Evolutionary conservation across 2,888 invertebrate species (phyloP), one percentile per base, ranked within the genome.

Genomic region (Oscheius sp.): DNA sequence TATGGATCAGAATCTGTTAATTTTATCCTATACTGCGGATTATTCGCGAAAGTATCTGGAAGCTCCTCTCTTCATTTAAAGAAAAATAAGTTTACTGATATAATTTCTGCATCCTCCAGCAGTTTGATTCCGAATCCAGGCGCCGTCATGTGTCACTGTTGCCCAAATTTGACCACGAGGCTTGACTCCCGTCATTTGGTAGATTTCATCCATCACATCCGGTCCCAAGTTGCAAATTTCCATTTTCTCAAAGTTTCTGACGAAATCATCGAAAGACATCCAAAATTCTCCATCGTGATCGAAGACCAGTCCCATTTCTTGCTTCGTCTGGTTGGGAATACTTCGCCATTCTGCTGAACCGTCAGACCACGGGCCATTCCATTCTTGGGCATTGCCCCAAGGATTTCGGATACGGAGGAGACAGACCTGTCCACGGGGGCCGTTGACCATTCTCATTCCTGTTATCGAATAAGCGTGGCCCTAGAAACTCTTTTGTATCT

Each of bases 21-120:
- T 0, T 93, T 93, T 66, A 98, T 92, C 0, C 93, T 92, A 89
- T 95, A 97, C 89, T 98, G 96, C 0, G 96, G 96, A 90, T 98
- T 98, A 88, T 93, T 93, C 92, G 94, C 94, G 91, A 97, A 98
- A 0, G 95, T 93, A 73, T 84, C 84, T 84, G 73, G 53, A 81
- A 56, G 59, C 9, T 35, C 3, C 35, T 35, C 5, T 35, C 3
- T n/a, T n/a, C 9, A 35, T 35, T 35, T 35, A 3, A 35, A 35
- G 9, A 35, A 35, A 35, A 35, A 35, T 35, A 16, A 3, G 77
- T 76, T 81, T 79, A 93, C 93, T 92, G 81, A 93, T 89, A 87
- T 91, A 95, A 90, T 98, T 98, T 87, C 97, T 92, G 90, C 98
- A 98, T 1, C 98, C 98, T 52, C 98, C 98, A 6, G 98, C 97